These are phyloP conservation scores for Hirudo medicinalis DNA, from an alignment of 1,140 invertebrate species.

Conservation along the genomic window DNA sequence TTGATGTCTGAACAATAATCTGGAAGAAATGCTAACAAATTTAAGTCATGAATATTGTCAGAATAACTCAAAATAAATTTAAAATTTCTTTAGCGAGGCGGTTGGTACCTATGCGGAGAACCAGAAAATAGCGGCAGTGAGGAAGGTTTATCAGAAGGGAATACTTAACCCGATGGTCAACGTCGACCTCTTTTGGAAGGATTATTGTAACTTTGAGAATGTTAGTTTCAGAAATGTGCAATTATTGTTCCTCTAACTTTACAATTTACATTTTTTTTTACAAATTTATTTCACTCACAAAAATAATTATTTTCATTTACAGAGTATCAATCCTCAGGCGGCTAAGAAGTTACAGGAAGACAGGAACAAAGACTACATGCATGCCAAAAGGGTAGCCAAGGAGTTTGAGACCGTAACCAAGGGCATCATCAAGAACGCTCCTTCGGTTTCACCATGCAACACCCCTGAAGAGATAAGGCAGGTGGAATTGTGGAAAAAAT, in stretches of 20 bases:
- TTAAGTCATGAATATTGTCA: too few species aligned
- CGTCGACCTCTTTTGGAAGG: conserved; percentile 95
- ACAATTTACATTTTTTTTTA: too few species aligned
- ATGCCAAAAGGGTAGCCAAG: conserved; percentile 85
- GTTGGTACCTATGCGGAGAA: conserved; percentile 97
- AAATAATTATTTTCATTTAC: conserved; percentile 50
- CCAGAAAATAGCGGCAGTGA: conserved; percentile 91
- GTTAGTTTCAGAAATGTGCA: conserved; percentile 26
- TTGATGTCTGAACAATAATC: too few species aligned
- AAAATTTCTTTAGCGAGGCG: conserved; percentile 53
- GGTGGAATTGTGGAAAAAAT: conserved; percentile 98
- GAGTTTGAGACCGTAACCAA: conserved; percentile 86
- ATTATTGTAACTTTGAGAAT: conserved; percentile 69
- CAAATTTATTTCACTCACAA: too few species aligned
- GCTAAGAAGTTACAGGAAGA: conserved; percentile 86
- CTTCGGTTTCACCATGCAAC: conserved; percentile 80
- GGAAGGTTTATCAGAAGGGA: conserved; percentile 87
- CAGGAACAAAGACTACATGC: conserved; percentile 87
- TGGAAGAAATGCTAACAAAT: too few species aligned
- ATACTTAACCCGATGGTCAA: conserved; percentile 93
- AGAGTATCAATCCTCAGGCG: conserved; percentile 91
- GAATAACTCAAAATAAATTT: too few species aligned
- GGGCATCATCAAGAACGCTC: conserved; percentile 82
- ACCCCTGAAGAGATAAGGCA: conserved; percentile 81
- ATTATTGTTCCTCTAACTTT: too few species aligned